Conservation (phyloP, 2,797 vertebrate species). For the Rhabdophis nuchalis region DNA sequence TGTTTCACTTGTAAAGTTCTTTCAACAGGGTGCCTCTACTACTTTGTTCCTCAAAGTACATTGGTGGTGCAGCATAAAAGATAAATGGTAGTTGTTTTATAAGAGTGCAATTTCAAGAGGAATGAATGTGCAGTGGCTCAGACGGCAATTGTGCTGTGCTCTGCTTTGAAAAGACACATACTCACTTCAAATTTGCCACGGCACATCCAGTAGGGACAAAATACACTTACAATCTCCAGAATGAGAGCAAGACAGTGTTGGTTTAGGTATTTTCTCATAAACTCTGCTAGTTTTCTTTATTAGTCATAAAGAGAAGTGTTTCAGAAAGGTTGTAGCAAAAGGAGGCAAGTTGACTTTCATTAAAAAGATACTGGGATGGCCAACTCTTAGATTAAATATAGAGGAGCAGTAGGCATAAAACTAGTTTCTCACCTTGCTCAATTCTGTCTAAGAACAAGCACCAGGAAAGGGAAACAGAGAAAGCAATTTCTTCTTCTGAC, state of each 20-base stretch:
- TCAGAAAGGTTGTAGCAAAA: not conserved
- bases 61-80: constrained; percentile 25
- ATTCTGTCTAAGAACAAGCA: not conserved
- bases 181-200: not conserved
- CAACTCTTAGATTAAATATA: not conserved
- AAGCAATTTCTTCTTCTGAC: not conserved
- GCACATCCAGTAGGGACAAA: not conserved
- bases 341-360: not conserved
- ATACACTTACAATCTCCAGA: not conserved
- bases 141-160: not conserved
- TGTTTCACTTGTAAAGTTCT: not conserved
- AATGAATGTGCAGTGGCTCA: not conserved
- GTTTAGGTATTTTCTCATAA: not conserved
- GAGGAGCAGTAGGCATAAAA: not conserved
- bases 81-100: constrained; percentile 12
- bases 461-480: not conserved
- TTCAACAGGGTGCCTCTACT: not conserved
- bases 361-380: not conserved
- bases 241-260: not conserved
- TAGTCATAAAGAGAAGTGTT: not conserved
- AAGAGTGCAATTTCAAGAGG: constrained; percentile 22
- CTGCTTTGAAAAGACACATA: not conserved
- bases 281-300: not conserved
- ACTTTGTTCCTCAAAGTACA: constrained; percentile 11
- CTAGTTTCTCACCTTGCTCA: not conserved